Evolutionary conservation across 2,888 invertebrate genomes (phyloP), one percentile per base, ranked within the genome.

Genomic region (Latrodectus hesperus): DNA sequence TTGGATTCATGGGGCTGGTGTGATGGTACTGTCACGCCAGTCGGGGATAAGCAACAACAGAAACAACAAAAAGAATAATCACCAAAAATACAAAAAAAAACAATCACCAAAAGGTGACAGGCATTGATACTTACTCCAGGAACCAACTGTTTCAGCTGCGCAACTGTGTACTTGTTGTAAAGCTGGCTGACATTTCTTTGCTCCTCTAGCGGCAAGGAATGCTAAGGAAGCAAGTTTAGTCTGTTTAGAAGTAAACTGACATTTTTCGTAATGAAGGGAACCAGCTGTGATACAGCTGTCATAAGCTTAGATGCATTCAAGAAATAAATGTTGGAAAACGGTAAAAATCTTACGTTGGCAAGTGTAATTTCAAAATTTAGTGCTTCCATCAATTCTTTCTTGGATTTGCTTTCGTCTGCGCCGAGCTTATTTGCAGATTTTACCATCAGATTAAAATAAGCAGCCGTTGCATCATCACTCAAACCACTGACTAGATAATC

Each of bases 81-180:
- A 38, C 6, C 38, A 38, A 38, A 38, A 38, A 6, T 6, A 38
- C 38, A 38, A 4, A 60, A 9, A 14, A 60, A 11, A 0, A 11
- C 1, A 1, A 22, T 22, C 22, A 22, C 38, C 38, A 38, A 38
- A 38, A 38, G 6, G 2, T 38, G 2, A 38, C 6, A 6, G 38
- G 38, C 2, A 38, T 38, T 38, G 6, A 38, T 38, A 53, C 77
- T 91, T 93, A 95, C 97, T 90, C 95, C 95, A 3, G 92, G 92
- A 12, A 91, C 91, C 26, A 91, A 77, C 70, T 93, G 91, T 91
- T 96, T 95, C 67, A 99, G 92, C 90, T 98, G 94, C 1, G 93
- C 92, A n/a, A 98, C 93, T 0, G 96, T 96, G 95, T 96, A 97
- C 10, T 97, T 96, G 91, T 98, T 98, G 93, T 98, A 98, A n/a